Percentiles rank a stretch among this genome's conserved stretches.
Evolutionary conservation across 2,797 vertebrate species (phyloP).

Genomic region (Mormyrops boulengeri): DNA sequence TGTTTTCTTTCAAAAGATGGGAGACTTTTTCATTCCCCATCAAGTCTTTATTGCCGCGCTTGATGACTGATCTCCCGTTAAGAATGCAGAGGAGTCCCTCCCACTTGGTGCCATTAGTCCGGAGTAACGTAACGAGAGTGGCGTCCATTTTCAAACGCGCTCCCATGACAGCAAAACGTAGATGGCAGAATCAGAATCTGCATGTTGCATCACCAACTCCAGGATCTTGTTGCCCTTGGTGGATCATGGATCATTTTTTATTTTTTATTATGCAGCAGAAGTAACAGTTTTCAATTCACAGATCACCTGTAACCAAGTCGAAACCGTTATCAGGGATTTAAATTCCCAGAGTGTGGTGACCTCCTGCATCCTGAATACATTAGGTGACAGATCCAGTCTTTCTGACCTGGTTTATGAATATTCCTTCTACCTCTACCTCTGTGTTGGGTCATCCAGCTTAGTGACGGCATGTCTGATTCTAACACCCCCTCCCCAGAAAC

Average conservation of each 20-base stretch:
- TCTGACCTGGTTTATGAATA: not conserved
- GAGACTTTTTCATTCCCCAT: constrained; percentile 16
- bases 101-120: constrained; percentile 1
- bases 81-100: not conserved
- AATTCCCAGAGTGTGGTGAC: not conserved
- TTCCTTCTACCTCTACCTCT: not conserved
- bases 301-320: not conserved
- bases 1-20: constrained; percentile 26
- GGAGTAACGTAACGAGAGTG: not conserved
- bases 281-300: not conserved
- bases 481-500: not conserved
- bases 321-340: not conserved
- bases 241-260: not conserved
- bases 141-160: not conserved
- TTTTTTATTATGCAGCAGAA: not conserved
- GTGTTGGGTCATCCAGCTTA: not conserved
- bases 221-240: not conserved
- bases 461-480: not conserved
- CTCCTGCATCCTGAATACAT: not conserved
- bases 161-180: not conserved
- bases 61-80: constrained; percentile 24
- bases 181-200: not conserved
- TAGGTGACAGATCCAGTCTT: not conserved
- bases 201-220: not conserved
- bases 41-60: constrained; percentile 23